Evolutionary conservation across 2,797 vertebrate species (phyloP), one percentile per base, ranked within the genome.

Genomic region (Sebastes diaconus): DNA sequence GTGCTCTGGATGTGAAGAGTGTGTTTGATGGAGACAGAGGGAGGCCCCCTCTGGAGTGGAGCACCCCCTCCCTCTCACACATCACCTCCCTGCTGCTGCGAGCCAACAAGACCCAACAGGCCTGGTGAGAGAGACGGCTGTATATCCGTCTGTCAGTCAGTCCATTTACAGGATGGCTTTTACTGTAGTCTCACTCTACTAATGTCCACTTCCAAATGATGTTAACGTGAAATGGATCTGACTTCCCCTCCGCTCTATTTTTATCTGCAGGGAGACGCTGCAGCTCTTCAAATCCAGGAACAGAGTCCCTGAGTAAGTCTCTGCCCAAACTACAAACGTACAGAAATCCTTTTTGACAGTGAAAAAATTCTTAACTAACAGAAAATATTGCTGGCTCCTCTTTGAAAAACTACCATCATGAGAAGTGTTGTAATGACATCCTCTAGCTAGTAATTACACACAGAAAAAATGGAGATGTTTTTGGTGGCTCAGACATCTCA

Each of bases 231-330:
- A 60, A 77, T 18, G 10, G n/a, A 3, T 77, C 52, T 65, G 36
- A 70, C 63, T 18, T 11, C 14, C 42, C 29, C 18, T 50, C 11
- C 3, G 5, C 8, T 58, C 29, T 39, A 25, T 61, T 13, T 65
- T 73, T 86, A 36, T 84, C 4, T 83, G 72, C 88, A 99, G 98
- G 97, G 95, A 94, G 18, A 93, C 96, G 93, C 84, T 99, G 85
- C 91, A 93, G 68, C 91, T 90, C 83, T 98, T 98, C 92, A 96
- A 94, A 87, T 80, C 92, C 18, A 92, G 92, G 11, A 98, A 95
- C 74, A 55, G 54, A 55, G 95, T 99, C 77, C 98, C 98, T 34
- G 69, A 81, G 98, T 99, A 93, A 95, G 97, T 94, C n/a, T 72
- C 20, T 29, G 3, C 24, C 12, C 18, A 20, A 78, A 57, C 24